Conservation (phyloP, 2,113 vertebrate species). For the Silurus glanis region DNA sequence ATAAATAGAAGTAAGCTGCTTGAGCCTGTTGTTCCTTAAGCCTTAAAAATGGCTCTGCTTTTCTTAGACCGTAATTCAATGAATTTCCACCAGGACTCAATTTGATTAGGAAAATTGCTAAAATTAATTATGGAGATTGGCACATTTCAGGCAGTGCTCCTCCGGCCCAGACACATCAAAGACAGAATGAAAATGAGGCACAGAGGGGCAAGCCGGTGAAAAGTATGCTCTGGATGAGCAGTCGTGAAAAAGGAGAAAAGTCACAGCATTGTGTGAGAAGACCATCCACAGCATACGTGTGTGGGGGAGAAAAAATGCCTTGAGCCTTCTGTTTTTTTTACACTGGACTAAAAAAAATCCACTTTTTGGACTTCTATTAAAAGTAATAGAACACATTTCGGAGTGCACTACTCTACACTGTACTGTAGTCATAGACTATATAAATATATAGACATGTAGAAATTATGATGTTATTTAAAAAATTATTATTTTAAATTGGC, state of each 20-base stretch:
- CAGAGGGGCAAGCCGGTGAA: background rate
- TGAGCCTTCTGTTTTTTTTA: background rate
- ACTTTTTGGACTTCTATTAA: background rate
- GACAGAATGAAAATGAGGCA: background rate
- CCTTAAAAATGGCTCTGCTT: background rate
- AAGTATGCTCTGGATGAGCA: background rate
- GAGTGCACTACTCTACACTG: background rate
- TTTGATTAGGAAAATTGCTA: slow-evolving; percentile 44
- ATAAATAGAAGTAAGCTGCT: background rate
- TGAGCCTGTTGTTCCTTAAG: background rate
- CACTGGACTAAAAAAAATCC: background rate
- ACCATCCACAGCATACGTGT: background rate
- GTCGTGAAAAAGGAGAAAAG: background rate
- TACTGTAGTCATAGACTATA: background rate
- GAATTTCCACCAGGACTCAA: slow-evolving; percentile 27
- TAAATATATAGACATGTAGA: background rate
- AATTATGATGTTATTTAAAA: background rate
- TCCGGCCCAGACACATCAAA: background rate
- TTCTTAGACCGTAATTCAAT: slow-evolving; percentile 22
- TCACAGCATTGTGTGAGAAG: background rate
- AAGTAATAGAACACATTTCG: background rate
- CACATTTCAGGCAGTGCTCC: slow-evolving; percentile 20
- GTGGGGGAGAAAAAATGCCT: background rate
- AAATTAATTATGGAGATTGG: slow-evolving; percentile 43
- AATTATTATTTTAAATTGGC: background rate